A percentile compares a stretch with the other conserved stretches of the same genome.
Evolutionary conservation across 1,140 invertebrate species (phyloP).

Genomic region (Homarus americanus): DNA sequence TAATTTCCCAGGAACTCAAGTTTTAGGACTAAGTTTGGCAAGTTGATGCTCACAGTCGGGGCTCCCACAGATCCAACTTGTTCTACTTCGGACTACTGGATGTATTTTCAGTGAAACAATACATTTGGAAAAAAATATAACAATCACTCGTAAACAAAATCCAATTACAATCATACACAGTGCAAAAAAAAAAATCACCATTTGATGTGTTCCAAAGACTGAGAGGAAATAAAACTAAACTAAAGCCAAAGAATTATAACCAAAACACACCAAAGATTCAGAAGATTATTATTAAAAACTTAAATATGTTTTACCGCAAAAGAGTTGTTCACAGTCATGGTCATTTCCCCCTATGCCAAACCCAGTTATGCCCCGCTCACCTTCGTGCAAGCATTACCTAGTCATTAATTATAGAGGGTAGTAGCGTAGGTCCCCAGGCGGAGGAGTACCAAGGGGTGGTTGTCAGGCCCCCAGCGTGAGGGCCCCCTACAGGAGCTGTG

Average conservation of each 20-base stretch:
- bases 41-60: background rate
- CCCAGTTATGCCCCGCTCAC: background rate
- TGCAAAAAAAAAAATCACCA: background rate
- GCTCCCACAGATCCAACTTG: background rate
- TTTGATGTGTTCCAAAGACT: background rate
- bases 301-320: too few relatives aligned
- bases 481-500: background rate
- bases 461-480: background rate
- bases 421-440: constrained; percentile 1
- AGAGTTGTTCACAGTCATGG: too few relatives aligned
- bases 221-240: background rate
- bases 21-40: background rate
- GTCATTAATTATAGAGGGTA: constrained; percentile 36
- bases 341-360: background rate
- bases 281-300: too few relatives aligned
- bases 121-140: too few relatives aligned
- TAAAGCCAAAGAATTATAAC: background rate
- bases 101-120: background rate
- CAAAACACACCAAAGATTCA: background rate
- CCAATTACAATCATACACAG: too few relatives aligned
- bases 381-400: constrained; percentile 15
- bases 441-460: background rate
- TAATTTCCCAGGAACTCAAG: constrained; percentile 7
- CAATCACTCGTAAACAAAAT: too few relatives aligned
- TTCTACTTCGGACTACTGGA: background rate